Evolutionary conservation across 2,797 vertebrate genomes (phyloP).

Genomic region (Spea hammondii): DNA sequence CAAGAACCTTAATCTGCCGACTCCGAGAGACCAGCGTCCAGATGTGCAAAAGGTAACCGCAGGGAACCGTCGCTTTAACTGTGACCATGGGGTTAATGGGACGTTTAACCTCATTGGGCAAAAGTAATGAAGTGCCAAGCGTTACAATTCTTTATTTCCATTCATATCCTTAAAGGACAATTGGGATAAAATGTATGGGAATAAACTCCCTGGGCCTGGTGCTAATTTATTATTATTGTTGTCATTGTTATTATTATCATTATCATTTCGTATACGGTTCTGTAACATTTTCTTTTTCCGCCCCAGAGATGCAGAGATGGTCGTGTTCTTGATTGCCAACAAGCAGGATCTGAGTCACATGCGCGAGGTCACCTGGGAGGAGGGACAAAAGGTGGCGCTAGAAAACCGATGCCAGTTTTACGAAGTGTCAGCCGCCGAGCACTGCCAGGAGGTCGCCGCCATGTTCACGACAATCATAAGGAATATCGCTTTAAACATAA

Average conservation of each 20-base stretch:
- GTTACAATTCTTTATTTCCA: no score
- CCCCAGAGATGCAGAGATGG: conserved; percentile 70
- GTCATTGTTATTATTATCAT: no score
- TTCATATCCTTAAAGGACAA: no score
- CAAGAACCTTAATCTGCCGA: conserved; percentile 75
- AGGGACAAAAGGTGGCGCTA: conserved; percentile 75
- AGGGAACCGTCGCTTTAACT: no score
- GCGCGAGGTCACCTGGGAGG: conserved; percentile 77
- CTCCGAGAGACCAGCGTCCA: conserved; percentile 72
- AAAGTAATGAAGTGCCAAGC: no score
- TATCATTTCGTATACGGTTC: not conserved
- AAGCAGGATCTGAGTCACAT: conserved; percentile 86
- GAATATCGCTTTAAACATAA: conserved; percentile 64
- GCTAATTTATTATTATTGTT: no score
- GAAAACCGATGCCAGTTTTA: conserved; percentile 79
- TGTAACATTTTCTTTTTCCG: not conserved
- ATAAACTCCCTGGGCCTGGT: no score
- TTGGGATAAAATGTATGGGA: no score
- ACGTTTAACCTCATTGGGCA: no score
- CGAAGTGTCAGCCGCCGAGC: conserved; percentile 84
- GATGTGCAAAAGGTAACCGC: conserved; percentile 73
- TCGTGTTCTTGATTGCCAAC: conserved; percentile 81
- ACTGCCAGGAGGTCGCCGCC: conserved; percentile 76
- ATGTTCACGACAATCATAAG: conserved; percentile 80
- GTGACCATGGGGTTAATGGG: no score